Base-by-base conservation (phyloP, 2,888 invertebrate genomes). In the Omphaloscelis lunosa region DNA sequence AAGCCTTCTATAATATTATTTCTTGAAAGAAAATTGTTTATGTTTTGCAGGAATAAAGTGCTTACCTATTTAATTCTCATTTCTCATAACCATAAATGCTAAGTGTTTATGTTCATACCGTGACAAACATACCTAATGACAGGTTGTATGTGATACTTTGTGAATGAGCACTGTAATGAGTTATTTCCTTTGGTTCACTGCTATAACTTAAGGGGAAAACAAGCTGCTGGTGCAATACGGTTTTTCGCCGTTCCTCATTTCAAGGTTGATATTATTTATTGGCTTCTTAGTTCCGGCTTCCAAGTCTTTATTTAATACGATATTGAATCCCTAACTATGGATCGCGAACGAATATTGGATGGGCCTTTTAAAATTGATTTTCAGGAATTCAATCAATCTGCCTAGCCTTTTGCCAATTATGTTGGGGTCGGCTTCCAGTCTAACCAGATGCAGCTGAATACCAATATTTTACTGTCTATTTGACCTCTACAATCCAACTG, bases 91-190 rank as follows among this genome's bases (percentile, higher is more conserved):
- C 29, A 53, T 41, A 29, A 41, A 59, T 17, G 48, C 20, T 11
- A n/a, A 8, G 51, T 20, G 51, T 20, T 51, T 20, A 51, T 51
- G 15, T 58, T 66, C 58, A 63, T 45, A 81, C 71, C 78, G 75
- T 78, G 82, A 75, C 82, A 48, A 61, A 69, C 29, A n/a, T 8
- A 72, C 20, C 15, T 72, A 79, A 84, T 76, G 66, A 74, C 75
- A 61, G 75, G 53, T 51, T 78, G 51, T 39, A 15, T 61, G 15
- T 59, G 51, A 51, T 75, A 23, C 29, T 15, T 65, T 29, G 56
- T 53, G 23, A 34, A 71, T 71, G 75, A 82, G 61, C 83, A 76
- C 59, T 15, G 6, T 86, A 82, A 84, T 79, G 62, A 56, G 62
- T 2, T 53, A 72, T 72, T 86, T 82, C 75, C 75, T 15, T 69